Conservation (phyloP, 2,888 invertebrate species). For the Nasonia oneida region DNA sequence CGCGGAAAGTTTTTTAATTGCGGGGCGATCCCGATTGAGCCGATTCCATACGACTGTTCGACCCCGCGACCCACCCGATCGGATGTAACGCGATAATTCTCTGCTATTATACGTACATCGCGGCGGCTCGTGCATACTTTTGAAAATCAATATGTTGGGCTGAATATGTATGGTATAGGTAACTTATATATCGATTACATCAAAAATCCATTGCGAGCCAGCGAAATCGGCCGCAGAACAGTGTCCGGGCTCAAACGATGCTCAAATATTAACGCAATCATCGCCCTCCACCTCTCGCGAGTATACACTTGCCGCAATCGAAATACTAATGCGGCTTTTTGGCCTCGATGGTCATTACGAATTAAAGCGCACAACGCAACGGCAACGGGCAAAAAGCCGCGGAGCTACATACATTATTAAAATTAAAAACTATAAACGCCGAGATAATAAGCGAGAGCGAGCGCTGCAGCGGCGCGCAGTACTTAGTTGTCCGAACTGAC, state of each 20-base stretch:
- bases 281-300: no score
- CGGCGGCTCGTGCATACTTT: no score
- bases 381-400: no score
- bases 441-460: slow-evolving; percentile 23
- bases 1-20: background rate
- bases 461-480: background rate
- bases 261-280: no score
- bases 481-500: slow-evolving; percentile 4
- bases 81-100: no score
- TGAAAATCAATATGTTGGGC: no score
- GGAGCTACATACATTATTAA: background rate
- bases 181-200: background rate
- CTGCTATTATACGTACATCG: no score
- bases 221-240: background rate
- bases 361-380: background rate
- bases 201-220: background rate
- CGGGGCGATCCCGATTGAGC: no score
- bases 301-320: background rate
- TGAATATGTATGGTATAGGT: no score
- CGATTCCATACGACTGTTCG: no score
- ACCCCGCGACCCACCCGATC: no score
- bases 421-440: slow-evolving; percentile 2
- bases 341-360: background rate
- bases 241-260: background rate
- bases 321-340: background rate